These are phyloP conservation scores for Melieria omissa DNA, from an alignment of 2,888 invertebrate genomes.

Conservation along the genomic window DNA sequence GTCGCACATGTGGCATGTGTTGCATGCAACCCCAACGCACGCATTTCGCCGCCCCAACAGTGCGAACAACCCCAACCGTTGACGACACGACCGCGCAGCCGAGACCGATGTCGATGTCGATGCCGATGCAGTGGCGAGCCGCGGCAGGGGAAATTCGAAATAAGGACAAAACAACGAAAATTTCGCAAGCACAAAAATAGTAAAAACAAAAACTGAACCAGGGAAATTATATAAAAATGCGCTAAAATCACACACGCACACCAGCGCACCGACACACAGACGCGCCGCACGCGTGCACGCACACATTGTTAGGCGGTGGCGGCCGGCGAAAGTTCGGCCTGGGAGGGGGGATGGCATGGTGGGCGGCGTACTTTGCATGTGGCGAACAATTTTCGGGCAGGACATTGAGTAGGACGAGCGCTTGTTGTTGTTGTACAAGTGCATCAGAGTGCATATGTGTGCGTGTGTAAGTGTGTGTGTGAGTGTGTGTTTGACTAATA, in stretches of 20 bases:
- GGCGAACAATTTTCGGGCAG: conserved; percentile 9
- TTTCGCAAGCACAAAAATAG: conserved; percentile 43
- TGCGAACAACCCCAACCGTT: conserved; percentile 29
- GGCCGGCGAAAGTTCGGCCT: conserved; percentile 15
- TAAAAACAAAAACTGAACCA: conserved; percentile 40
- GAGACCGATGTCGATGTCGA: conserved; percentile 28
- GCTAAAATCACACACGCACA: conserved; percentile 46
- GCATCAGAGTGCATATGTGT: conserved; percentile 3
- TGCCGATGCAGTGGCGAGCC: neutral
- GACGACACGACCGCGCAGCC: conserved; percentile 33
- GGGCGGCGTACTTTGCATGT: conserved; percentile 18
- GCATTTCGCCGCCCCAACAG: conserved; percentile 24
- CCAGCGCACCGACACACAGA: conserved; percentile 11
- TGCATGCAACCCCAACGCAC: conserved; percentile 36
- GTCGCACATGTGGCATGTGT: conserved; percentile 31
- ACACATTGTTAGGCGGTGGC: conserved; percentile 34
- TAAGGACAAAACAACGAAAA: conserved; percentile 49
- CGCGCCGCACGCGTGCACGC: conserved; percentile 12
- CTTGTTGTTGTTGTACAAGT: neutral
- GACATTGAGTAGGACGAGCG: conserved; percentile 12
- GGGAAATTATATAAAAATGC: conserved; percentile 47
- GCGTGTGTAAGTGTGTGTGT: conserved; percentile 19
- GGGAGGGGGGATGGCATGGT: conserved; percentile 19
- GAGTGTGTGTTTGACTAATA: conserved; percentile 32
- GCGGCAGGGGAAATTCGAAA: conserved; percentile 34